A percentile compares a stretch with the other conserved stretches of the same genome.
Evolutionary conservation across 2,113 vertebrate genomes (phyloP).

Genomic region (Gnathonemus longibarbis): DNA sequence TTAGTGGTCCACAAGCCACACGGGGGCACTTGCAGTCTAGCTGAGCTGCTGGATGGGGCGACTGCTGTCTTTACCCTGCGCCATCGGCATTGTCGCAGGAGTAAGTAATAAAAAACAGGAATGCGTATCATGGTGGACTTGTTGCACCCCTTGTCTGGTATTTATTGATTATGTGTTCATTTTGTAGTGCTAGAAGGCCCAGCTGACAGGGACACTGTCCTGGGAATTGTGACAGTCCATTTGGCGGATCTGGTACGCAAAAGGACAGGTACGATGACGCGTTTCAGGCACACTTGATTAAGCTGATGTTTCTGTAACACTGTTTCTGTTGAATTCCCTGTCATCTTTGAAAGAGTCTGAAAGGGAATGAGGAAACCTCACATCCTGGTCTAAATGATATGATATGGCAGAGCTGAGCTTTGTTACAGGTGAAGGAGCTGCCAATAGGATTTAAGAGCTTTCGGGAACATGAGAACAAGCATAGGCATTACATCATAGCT

Average conservation of each 20-base stretch:
- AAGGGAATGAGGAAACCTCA: background rate
- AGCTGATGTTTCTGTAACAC: background rate
- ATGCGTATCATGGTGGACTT: background rate
- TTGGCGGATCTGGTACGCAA: conserved; percentile 57
- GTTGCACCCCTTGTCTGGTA: conserved; percentile 1
- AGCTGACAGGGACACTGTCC: conserved; percentile 45
- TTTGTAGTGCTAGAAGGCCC: conserved; percentile 26
- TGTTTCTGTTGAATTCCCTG: background rate
- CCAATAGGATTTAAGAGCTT: background rate
- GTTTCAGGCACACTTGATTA: background rate
- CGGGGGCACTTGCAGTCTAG: conserved; percentile 76
- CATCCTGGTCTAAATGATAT: background rate
- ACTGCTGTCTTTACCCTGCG: conserved; percentile 71
- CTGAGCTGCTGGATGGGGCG: conserved; percentile 73
- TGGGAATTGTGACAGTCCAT: conserved; percentile 57
- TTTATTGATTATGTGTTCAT: conserved; percentile 8
- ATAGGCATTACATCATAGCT: background rate
- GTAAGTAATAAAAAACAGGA: conserved; percentile 21
- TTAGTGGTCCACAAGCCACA: conserved; percentile 63
- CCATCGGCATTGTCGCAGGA: conserved; percentile 63
- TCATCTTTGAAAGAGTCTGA: background rate
- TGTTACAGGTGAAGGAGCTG: background rate
- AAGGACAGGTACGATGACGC: conserved; percentile 52
- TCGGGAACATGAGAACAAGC: background rate
- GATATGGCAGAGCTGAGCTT: background rate